Conservation (phyloP, 2,797 vertebrate genomes). For the Acipenser oxyrinchus region DNA sequence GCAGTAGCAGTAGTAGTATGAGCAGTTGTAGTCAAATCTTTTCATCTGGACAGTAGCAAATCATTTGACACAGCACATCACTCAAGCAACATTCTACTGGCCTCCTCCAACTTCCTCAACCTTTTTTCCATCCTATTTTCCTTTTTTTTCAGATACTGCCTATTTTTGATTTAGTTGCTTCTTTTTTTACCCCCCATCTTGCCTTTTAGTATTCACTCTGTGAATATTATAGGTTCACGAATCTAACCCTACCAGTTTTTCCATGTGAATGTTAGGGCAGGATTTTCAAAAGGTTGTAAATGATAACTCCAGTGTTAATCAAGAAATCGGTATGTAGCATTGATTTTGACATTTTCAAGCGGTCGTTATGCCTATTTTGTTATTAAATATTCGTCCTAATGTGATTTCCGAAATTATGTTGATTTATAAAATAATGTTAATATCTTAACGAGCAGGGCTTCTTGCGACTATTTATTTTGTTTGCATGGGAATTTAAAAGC, state of each 20-base stretch:
- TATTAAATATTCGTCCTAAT: too few relatives aligned
- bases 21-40: neutral
- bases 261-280: conserved; percentile 3
- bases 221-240: conserved; percentile 25
- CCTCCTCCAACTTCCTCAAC: neutral
- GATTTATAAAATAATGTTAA: too few relatives aligned
- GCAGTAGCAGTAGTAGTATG: neutral
- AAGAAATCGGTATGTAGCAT: too few relatives aligned
- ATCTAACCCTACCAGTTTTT: conserved; percentile 28
- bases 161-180: too few relatives aligned
- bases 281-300: too few relatives aligned
- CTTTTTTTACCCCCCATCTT: conserved; percentile 10
- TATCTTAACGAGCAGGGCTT: too few relatives aligned
- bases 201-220: conserved; percentile 30
- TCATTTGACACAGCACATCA: neutral
- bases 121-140: conserved; percentile 1
- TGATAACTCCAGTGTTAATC: too few relatives aligned
- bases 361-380: too few relatives aligned
- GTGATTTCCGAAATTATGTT: too few relatives aligned
- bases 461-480: too few relatives aligned
- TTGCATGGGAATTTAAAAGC: too few relatives aligned
- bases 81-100: neutral
- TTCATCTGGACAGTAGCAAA: conserved; percentile 33
- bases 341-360: too few relatives aligned
- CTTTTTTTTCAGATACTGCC: neutral